Percentiles rank a stretch among this genome's conserved stretches.
Conservation (phyloP, 2,888 invertebrate species). For the Acanthosepion pharaonis region DNA sequence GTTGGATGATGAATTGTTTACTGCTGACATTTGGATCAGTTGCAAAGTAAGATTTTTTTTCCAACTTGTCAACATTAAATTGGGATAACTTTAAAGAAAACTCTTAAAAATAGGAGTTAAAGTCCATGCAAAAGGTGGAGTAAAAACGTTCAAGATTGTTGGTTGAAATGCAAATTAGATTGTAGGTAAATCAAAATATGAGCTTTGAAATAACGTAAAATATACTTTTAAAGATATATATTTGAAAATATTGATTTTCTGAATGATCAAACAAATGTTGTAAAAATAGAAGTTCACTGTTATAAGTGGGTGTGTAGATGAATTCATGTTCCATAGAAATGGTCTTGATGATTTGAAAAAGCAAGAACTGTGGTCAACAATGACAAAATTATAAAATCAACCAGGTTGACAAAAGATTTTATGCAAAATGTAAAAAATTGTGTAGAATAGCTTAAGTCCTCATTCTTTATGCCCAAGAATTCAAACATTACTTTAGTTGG, state of each 20-base stretch:
- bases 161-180: neutral
- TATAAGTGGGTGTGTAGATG: neutral
- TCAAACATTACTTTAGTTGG: neutral
- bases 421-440: neutral
- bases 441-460: neutral
- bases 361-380: neutral
- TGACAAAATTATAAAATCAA: no score
- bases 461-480: neutral
- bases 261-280: neutral
- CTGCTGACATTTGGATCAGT: no score
- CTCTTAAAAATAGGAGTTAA: neutral
- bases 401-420: neutral
- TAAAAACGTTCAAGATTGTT: neutral
- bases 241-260: neutral
- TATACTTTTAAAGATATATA: neutral
- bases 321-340: neutral
- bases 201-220: neutral
- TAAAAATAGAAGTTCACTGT: neutral
- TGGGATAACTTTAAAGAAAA: no score
- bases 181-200: neutral
- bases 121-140: neutral
- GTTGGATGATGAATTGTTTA: no score
- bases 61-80: no score
- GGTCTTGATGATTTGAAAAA: neutral
- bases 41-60: no score